Conservation (phyloP, 2,797 vertebrate genomes). For the Clarias fuscus region DNA sequence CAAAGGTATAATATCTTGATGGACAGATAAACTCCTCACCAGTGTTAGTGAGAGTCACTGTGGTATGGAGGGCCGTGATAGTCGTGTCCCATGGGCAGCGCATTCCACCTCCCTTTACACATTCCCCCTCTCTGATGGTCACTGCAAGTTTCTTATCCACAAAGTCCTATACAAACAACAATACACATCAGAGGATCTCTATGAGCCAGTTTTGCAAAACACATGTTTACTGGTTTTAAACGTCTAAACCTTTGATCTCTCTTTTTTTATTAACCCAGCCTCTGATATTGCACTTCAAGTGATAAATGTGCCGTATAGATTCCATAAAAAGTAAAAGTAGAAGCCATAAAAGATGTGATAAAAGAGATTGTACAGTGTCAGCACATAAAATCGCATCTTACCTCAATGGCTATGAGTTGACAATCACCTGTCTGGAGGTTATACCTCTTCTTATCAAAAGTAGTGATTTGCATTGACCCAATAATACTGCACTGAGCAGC, state of each 20-base stretch:
- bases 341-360: slow-evolving; percentile 13
- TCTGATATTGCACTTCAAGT: neutral
- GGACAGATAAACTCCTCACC: slow-evolving; percentile 65
- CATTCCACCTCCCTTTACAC: slow-evolving; percentile 56
- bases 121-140: slow-evolving; percentile 70
- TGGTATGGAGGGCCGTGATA: slow-evolving; percentile 71
- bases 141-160: slow-evolving; percentile 77
- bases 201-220: neutral
- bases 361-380: neutral
- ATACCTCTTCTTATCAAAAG: slow-evolving; percentile 86
- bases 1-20: neutral
- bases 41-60: slow-evolving; percentile 75
- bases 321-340: neutral
- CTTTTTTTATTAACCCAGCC: neutral
- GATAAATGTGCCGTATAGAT: neutral
- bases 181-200: neutral
- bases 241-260: slow-evolving; percentile 4
- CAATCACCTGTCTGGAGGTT: slow-evolving; percentile 76
- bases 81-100: slow-evolving; percentile 76
- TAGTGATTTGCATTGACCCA: slow-evolving; percentile 79
- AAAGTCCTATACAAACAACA: slow-evolving; percentile 76
- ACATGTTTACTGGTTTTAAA: slow-evolving; percentile 8
- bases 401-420: slow-evolving; percentile 81
- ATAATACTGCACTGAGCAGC: slow-evolving; percentile 80
- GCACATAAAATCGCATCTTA: slow-evolving; percentile 57